These are phyloP conservation scores for Hirtodrosophila duncani DNA, from an alignment of 2,888 invertebrate genomes.

Conservation along the genomic window DNA sequence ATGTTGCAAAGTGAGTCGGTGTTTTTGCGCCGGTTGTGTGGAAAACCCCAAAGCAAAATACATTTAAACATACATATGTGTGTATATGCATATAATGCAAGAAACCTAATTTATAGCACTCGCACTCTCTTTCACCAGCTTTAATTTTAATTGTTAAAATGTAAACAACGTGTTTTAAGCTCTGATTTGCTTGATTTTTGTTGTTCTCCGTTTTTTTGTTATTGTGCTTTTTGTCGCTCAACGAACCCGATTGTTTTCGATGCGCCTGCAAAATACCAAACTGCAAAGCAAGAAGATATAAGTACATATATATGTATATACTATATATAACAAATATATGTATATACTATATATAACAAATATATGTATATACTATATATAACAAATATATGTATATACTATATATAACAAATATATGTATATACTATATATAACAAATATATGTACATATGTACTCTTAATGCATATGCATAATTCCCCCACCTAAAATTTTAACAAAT, in stretches of 20 bases:
- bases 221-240: slow-evolving; percentile 16
- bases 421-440: too few relatives aligned
- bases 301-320: not conserved
- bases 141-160: slow-evolving; percentile 51
- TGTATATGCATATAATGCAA: slow-evolving; percentile 6
- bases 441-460: slow-evolving; percentile 1
- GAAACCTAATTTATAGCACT: slow-evolving; percentile 1
- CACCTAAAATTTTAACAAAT: too few relatives aligned
- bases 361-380: too few relatives aligned
- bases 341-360: too few relatives aligned
- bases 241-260: slow-evolving; percentile 29
- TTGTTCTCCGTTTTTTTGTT: not conserved
- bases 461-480: too few relatives aligned
- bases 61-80: slow-evolving; percentile 1
- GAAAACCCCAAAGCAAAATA: slow-evolving; percentile 38
- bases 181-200: slow-evolving; percentile 16
- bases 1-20: slow-evolving; percentile 58
- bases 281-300: not conserved
- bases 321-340: too few relatives aligned
- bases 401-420: too few relatives aligned
- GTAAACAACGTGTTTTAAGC: slow-evolving; percentile 61
- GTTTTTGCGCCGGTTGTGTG: slow-evolving; percentile 15
- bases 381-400: too few relatives aligned
- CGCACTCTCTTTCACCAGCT: slow-evolving; percentile 34
- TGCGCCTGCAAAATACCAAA: not conserved